Percentiles rank a stretch among this genome's conserved stretches.
Conservation (phyloP, 2,797 vertebrate genomes). For the Lycodopsis pacificus region DNA sequence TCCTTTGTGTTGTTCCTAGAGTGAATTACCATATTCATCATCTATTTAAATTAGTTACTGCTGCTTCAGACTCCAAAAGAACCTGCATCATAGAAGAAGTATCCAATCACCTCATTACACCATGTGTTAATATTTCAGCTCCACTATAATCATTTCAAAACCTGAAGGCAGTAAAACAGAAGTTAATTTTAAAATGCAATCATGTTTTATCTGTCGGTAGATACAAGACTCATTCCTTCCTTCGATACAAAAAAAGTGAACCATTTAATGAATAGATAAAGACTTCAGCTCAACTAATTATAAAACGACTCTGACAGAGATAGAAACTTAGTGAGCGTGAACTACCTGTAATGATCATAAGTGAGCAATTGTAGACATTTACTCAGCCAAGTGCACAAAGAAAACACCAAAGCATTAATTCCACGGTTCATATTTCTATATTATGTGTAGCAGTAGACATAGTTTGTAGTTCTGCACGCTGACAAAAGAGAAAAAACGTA, state of each 20-base stretch:
- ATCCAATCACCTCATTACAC: not conserved
- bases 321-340: not conserved
- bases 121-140: not conserved
- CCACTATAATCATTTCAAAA: not conserved
- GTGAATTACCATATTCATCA: too few species aligned
- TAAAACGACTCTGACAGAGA: not conserved
- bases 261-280: not conserved
- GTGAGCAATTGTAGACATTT: not conserved
- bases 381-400: not conserved
- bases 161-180: not conserved
- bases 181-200: not conserved
- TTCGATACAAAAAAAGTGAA: too few species aligned
- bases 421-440: not conserved
- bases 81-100: not conserved
- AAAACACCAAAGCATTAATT: not conserved
- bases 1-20: too few species aligned
- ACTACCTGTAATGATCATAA: not conserved
- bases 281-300: not conserved
- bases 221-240: not conserved
- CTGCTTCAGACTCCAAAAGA: not conserved
- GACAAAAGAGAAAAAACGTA: not conserved
- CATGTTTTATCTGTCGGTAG: not conserved
- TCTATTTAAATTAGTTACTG: too few species aligned
- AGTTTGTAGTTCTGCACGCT: not conserved
- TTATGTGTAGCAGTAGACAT: too few species aligned